Conservation (phyloP, 2,113 vertebrate genomes). For the Scomber scombrus region DNA sequence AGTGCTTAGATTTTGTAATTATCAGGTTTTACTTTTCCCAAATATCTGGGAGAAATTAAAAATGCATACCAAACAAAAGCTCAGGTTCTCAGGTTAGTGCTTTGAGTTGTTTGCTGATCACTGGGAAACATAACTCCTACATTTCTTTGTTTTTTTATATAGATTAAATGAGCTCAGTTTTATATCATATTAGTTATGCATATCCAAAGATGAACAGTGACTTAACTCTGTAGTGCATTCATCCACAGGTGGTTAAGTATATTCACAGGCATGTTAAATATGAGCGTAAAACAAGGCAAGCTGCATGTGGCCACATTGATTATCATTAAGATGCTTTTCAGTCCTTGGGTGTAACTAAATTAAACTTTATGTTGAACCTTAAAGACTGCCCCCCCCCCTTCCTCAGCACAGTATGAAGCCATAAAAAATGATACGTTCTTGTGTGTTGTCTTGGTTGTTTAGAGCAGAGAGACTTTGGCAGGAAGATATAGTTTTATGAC, state of each 20-base stretch:
- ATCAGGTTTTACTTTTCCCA: too few species aligned
- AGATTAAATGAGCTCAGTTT: not conserved
- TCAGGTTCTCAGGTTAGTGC: too few species aligned
- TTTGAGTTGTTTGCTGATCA: too few species aligned
- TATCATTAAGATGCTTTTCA: not conserved
- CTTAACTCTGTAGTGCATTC: not conserved
- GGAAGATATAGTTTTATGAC: not conserved
- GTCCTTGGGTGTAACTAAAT: not conserved
- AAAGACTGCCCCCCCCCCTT: constrained; percentile 13
- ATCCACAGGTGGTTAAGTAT: too few species aligned
- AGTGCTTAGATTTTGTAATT: too few species aligned
- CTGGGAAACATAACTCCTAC: too few species aligned
- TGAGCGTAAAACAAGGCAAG: constrained; percentile 2
- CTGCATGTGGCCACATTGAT: not conserved
- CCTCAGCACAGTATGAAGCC: not conserved
- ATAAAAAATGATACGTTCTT: not conserved
- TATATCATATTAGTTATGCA: not conserved
- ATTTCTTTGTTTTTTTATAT: too few species aligned
- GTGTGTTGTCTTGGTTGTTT: not conserved
- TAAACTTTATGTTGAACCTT: constrained; percentile 17
- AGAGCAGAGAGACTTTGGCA: not conserved
- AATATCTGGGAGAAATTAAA: too few species aligned
- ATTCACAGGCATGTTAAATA: not conserved
- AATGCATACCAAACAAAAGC: too few species aligned
- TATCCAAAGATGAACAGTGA: not conserved